These are phyloP conservation scores for Halisarca cf. caerulea DNA, from an alignment of 37 sponge, comb jelly and placozoan species.

Conservation along the genomic window DNA sequence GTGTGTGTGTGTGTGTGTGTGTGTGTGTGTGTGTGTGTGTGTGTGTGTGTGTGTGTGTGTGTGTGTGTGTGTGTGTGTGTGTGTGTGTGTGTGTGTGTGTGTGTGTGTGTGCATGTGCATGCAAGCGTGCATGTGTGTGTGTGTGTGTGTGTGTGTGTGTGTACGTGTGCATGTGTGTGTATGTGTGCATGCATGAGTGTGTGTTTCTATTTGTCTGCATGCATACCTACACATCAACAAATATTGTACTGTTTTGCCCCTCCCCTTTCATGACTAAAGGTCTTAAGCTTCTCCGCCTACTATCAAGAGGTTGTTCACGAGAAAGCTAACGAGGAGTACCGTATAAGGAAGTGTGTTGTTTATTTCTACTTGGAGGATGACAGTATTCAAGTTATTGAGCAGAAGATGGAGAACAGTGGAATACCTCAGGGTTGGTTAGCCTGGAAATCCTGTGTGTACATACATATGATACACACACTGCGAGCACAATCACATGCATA, in stretches of 20 bases:
- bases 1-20: constrained; percentile 21
- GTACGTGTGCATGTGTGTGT: too few relatives aligned
- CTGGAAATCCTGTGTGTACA: too few relatives aligned
- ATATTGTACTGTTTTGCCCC: too few relatives aligned
- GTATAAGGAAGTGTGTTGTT: constrained; percentile 79
- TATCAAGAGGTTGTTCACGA: constrained; percentile 97
- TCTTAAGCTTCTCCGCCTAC: constrained; percentile 91
- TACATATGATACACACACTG: too few relatives aligned
- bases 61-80: background rate
- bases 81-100: background rate
- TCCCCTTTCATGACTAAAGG: constrained; percentile 61
- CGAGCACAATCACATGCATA: too few relatives aligned
- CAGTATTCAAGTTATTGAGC: constrained; percentile 92
- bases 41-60: background rate
- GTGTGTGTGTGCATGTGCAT: too few relatives aligned
- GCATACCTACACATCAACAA: too few relatives aligned
- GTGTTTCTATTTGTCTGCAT: too few relatives aligned
- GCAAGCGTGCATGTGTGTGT: too few relatives aligned
- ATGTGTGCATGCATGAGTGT: too few relatives aligned
- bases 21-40: background rate
- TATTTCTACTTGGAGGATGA: constrained; percentile 98
- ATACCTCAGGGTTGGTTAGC: constrained; percentile 97
- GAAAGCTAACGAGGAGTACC: constrained; percentile 85
- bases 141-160: too few relatives aligned
- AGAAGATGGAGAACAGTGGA: constrained; percentile 85